Evolutionary conservation across 1,140 invertebrate species (phyloP).

Genomic region (Eumeta japonica): DNA sequence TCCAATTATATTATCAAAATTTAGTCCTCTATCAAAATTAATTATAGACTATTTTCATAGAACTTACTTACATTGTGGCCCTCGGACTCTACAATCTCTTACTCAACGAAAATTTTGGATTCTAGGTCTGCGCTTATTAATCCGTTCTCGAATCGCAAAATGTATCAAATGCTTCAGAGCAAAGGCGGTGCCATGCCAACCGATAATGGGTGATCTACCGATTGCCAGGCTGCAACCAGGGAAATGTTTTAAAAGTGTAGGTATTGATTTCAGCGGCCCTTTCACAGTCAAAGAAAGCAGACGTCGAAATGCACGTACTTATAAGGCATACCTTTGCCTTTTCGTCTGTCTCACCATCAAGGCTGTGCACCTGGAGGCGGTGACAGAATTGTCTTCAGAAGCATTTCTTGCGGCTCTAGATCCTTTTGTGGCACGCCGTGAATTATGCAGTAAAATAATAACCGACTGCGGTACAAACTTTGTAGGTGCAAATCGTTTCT

Average conservation of each 20-base stretch:
- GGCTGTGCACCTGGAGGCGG: slow-evolving; percentile 47
- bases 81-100: slow-evolving; percentile 3
- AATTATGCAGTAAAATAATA: slow-evolving; percentile 11
- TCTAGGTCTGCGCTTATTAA: not conserved
- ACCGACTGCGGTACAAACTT: slow-evolving; percentile 10
- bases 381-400: slow-evolving; percentile 25
- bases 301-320: not conserved
- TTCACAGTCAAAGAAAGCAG: not conserved
- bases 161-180: slow-evolving; percentile 11
- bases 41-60: slow-evolving; percentile 11
- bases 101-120: not conserved
- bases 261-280: not conserved
- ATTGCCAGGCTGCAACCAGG: not conserved
- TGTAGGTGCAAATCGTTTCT: slow-evolving; percentile 7
- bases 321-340: slow-evolving; percentile 18
- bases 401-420: slow-evolving; percentile 29
- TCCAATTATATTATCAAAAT: slow-evolving; percentile 29
- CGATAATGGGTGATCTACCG: slow-evolving; percentile 1
- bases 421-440: slow-evolving; percentile 24
- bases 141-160: slow-evolving; percentile 1
- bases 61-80: slow-evolving; percentile 18
- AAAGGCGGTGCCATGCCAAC: slow-evolving; percentile 4
- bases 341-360: slow-evolving; percentile 30
- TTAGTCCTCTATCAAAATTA: slow-evolving; percentile 13
- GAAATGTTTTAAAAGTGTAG: not conserved